Evolutionary conservation across 2,113 vertebrate genomes (phyloP).

Genomic region (Laticauda colubrina): DNA sequence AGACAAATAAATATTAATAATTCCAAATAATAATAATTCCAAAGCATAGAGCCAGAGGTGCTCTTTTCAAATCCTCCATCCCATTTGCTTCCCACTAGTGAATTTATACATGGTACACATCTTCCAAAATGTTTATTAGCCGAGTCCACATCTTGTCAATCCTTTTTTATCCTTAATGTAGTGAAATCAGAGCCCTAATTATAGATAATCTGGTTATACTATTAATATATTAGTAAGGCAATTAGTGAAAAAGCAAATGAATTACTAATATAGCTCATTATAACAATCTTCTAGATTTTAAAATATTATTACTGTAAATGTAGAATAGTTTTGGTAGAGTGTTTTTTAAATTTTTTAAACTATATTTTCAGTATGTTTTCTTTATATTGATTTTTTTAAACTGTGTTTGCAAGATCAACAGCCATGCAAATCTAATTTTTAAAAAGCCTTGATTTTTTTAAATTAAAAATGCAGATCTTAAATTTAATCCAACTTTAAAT

Average conservation of each 20-base stretch:
- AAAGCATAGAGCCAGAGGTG: neutral
- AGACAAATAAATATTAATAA: neutral
- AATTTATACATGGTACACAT: neutral
- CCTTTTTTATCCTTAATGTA: neutral
- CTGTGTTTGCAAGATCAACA: neutral
- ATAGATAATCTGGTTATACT: neutral
- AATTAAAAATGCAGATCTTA: neutral
- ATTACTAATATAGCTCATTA: neutral
- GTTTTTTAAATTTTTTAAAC: neutral
- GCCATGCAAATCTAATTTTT: neutral
- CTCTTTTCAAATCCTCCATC: neutral
- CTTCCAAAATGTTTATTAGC: neutral
- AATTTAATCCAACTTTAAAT: neutral
- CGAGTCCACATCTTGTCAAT: neutral
- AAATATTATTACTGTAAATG: neutral
- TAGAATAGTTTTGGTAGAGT: neutral
- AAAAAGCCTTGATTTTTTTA: neutral
- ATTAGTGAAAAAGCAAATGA: neutral
- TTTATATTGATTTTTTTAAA: neutral
- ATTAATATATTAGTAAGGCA: neutral
- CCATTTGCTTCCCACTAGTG: neutral
- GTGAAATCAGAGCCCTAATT: neutral
- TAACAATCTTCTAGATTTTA: neutral
- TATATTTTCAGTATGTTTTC: neutral
- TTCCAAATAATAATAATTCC: neutral